Conservation (phyloP, 2,888 invertebrate genomes). For the Campaea margaritaria region DNA sequence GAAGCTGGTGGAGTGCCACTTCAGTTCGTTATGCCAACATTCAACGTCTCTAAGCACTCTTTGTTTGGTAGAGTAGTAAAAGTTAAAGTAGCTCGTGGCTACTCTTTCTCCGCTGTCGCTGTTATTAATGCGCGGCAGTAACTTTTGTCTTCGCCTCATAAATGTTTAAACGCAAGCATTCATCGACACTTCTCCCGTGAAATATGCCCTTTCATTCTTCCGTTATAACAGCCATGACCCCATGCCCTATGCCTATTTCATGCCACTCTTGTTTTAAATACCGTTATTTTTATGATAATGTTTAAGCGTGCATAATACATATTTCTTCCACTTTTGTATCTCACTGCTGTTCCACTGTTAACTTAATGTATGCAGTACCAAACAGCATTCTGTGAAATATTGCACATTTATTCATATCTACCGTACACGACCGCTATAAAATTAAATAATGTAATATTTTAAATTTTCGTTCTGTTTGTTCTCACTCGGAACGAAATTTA, state of each 20-base stretch:
- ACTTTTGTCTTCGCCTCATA: conserved; percentile 40
- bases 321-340: conserved; percentile 25
- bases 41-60: conserved; percentile 4
- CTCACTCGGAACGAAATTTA: conserved; percentile 1
- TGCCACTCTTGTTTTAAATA: conserved; percentile 43
- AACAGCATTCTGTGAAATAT: conserved; percentile 7
- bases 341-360: conserved; percentile 8
- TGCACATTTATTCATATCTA: conserved; percentile 9
- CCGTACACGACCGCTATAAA: not conserved
- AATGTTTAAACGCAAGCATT: conserved; percentile 34
- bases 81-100: conserved; percentile 24
- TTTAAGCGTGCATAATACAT: conserved; percentile 46
- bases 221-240: conserved; percentile 48
- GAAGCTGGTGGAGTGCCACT: not conserved
- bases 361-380: conserved; percentile 7
- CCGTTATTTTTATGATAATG: conserved; percentile 58
- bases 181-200: conserved; percentile 32
- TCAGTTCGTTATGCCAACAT: conserved; percentile 2
- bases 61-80: conserved; percentile 10
- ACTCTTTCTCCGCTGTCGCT: conserved; percentile 33
- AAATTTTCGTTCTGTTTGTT: not conserved
- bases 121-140: conserved; percentile 38
- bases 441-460: conserved; percentile 5
- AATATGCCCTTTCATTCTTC: conserved; percentile 43
- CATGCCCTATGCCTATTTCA: conserved; percentile 47